Evolutionary conservation across 1,140 invertebrate species (phyloP).

Genomic region (Drosophila sulfurigaster): DNA sequence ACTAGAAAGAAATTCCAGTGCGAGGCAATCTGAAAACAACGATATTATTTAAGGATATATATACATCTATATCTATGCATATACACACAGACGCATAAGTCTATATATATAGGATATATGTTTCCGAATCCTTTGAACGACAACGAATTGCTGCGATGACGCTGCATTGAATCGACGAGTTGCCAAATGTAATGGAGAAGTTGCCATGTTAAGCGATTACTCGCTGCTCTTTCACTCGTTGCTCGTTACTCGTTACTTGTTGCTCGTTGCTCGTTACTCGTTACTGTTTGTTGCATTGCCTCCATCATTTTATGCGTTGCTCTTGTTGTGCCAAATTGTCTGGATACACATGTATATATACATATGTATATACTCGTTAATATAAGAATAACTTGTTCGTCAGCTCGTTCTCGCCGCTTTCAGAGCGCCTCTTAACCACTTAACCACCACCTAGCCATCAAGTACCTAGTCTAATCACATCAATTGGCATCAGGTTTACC

Average conservation of each 20-base stretch:
- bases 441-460: neutral
- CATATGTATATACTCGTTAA: slow-evolving; percentile 31
- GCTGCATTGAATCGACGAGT: slow-evolving; percentile 32
- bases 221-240: slow-evolving; percentile 10
- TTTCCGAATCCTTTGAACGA: slow-evolving; percentile 36
- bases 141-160: slow-evolving; percentile 40
- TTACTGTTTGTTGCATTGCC: slow-evolving; percentile 34
- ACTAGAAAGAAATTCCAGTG: slow-evolving; percentile 36
- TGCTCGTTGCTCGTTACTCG: slow-evolving; percentile 22
- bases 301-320: slow-evolving; percentile 38
- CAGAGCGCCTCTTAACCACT: slow-evolving; percentile 1
- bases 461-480: slow-evolving; percentile 14
- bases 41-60: slow-evolving; percentile 37
- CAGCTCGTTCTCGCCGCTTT: slow-evolving; percentile 63
- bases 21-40: slow-evolving; percentile 34
- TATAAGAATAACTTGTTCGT: slow-evolving; percentile 38
- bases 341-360: slow-evolving; percentile 37
- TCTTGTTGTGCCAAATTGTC: slow-evolving; percentile 62
- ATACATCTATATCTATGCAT: slow-evolving; percentile 7
- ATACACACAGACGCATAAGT: neutral
- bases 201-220: slow-evolving; percentile 7
- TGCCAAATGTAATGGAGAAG: slow-evolving; percentile 42
- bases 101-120: slow-evolving; percentile 14
- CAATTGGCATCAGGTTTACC: slow-evolving; percentile 17
- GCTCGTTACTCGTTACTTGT: slow-evolving; percentile 18